These are phyloP conservation scores for Peromyscus californicus DNA, from an alignment of 2,113 vertebrate genomes.

Conservation along the genomic window DNA sequence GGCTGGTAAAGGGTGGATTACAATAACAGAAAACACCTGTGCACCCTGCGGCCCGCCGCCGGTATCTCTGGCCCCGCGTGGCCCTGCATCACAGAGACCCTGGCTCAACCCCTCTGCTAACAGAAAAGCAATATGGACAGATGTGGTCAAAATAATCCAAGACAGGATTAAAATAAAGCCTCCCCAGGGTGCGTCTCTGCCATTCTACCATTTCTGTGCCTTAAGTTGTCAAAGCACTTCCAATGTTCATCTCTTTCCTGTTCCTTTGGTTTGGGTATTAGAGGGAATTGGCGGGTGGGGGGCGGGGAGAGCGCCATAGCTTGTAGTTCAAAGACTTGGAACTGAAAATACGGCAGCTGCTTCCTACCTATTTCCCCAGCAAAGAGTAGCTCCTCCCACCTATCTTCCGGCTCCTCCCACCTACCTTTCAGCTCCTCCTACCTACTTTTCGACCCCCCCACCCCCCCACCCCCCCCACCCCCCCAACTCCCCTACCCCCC, in stretches of 20 bases:
- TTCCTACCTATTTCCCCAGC: background rate
- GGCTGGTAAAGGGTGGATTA: background rate
- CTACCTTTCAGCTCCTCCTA: too few species aligned
- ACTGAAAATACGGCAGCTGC: background rate
- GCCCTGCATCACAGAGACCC: conserved; percentile 60
- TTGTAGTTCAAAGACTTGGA: conserved; percentile 28
- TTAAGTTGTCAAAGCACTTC: background rate
- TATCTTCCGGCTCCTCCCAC: background rate
- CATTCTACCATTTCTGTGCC: background rate
- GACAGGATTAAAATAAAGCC: conserved; percentile 39
- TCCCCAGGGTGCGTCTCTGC: background rate
- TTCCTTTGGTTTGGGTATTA: conserved; percentile 9
- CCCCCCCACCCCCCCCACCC: background rate
- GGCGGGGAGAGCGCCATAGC: background rate
- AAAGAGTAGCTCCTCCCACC: background rate
- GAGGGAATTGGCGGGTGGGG: background rate
- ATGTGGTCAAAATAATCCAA: background rate
- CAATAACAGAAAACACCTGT: conserved; percentile 15
- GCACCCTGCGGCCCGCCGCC: background rate
- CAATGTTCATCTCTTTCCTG: background rate
- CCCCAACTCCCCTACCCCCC: background rate
- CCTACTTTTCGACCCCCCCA: background rate
- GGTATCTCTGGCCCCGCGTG: conserved; percentile 58
- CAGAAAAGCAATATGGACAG: conserved; percentile 11
- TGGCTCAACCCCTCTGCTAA: background rate